These are phyloP conservation scores for Crotalus helleri DNA, from an alignment of 2,113 vertebrate species.

Conservation along the genomic window DNA sequence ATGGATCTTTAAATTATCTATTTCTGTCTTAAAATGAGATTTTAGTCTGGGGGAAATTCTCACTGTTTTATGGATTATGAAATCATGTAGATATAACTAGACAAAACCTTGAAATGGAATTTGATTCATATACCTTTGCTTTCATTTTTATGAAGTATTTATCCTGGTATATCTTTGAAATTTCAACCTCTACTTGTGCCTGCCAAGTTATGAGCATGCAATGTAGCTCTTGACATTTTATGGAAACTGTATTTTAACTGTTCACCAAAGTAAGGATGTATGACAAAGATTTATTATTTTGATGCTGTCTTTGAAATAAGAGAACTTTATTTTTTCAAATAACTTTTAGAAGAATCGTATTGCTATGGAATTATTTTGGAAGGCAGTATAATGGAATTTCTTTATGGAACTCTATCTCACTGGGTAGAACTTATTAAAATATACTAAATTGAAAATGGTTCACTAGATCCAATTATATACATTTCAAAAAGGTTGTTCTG, in stretches of 20 bases:
- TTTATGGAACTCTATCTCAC: not conserved
- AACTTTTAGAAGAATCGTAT: not conserved
- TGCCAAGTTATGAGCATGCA: not conserved
- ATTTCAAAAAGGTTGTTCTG: not conserved
- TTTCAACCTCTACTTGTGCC: not conserved
- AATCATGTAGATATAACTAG: not conserved
- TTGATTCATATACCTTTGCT: not conserved
- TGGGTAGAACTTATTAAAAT: not conserved
- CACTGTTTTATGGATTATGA: not conserved
- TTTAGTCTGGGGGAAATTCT: not conserved
- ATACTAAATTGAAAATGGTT: not conserved
- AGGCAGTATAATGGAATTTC: not conserved
- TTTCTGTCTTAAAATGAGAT: not conserved
- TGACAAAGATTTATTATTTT: not conserved
- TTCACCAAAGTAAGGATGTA: not conserved
- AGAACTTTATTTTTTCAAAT: not conserved
- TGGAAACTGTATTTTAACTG: not conserved
- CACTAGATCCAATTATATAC: not conserved
- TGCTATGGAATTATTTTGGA: not conserved
- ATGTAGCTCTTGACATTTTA: not conserved
- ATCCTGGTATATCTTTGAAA: not conserved
- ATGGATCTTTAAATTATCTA: not conserved
- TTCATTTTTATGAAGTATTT: not conserved
- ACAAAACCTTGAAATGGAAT: not conserved
- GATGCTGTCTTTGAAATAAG: not conserved